Evolutionary conservation across 2,888 invertebrate species (phyloP), one percentile per base, ranked within the genome.

Genomic region (Pedicia rivosa): DNA sequence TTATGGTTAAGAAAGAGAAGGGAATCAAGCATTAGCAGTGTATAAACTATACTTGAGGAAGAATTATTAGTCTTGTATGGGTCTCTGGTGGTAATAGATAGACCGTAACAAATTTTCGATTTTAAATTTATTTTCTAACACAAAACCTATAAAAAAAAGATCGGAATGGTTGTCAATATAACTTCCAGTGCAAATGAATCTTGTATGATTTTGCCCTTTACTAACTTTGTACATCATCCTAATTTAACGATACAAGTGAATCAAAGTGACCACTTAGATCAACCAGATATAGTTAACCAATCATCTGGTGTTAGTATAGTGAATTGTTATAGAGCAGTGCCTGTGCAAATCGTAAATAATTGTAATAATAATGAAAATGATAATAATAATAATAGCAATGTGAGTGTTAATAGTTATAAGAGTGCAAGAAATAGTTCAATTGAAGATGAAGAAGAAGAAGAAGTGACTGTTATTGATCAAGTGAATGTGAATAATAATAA

Each of bases 221-320:
- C 47, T 43, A 44, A 47, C 44, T 46, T 49, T 39, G 43, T 47
- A 22, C 37, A 44, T 40, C 54, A 56, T 43, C 55, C 58, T 31
- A 60, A 57, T 47, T 48, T 61, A 43, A 61, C 57, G 40, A 60
- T 61, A 47, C 57, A 61, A 50, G 59, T 60, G 40, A 60, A 58
- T 48, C 55, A 46, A 38, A 35, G 25, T 28, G 22, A 35, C 16
- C 35, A 39, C 26, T 16, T 27, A 38, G 16, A 25, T 35, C 36
- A 41, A 26, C 38, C 30, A 39, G 37, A 31, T 39, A 33, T 43
- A 41, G 38, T 48, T 36, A 50, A 50, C 46, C 46, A 48, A 42
- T 47, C 50, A 45, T 50, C 39, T 15, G 55, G 55, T 41, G 54
- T 59, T 36, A 57, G 56, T 51, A 59, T 59, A 42, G 55, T 58